These are phyloP conservation scores for Chaetops frenatus DNA, from an alignment of 2,113 vertebrate genomes.

Conservation along the genomic window DNA sequence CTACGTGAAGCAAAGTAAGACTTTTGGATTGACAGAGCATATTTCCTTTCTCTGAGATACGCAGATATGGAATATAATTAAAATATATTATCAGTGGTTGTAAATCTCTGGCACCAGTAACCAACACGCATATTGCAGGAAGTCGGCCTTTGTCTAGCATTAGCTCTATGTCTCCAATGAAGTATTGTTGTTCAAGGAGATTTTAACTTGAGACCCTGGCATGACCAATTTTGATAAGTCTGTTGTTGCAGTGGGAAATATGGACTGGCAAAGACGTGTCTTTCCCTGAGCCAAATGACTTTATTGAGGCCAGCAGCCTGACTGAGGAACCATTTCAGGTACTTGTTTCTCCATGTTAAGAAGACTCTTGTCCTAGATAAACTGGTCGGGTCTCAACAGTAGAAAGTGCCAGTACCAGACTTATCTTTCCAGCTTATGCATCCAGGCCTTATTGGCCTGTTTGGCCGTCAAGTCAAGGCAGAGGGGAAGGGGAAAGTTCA, in stretches of 20 bases:
- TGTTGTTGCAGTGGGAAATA: constrained; percentile 30
- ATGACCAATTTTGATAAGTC: constrained; percentile 47
- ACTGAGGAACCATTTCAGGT: neutral
- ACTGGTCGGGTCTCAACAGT: neutral
- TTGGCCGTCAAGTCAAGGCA: neutral
- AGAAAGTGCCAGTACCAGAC: neutral
- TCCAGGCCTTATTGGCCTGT: neutral
- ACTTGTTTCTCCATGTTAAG: neutral
- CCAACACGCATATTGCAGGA: constrained; percentile 23
- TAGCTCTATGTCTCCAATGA: constrained; percentile 22
- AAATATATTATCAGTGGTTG: constrained; percentile 55
- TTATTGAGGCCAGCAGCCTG: neutral
- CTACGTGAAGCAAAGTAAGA: neutral
- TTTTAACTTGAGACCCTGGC: constrained; percentile 33
- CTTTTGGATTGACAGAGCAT: constrained; percentile 19
- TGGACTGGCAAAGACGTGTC: neutral
- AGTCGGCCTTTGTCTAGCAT: constrained; percentile 38
- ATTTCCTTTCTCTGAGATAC: constrained; percentile 51
- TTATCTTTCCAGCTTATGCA: neutral
- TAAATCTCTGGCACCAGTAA: constrained; percentile 49
- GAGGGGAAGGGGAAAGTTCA: neutral
- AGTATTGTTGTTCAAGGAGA: constrained; percentile 33
- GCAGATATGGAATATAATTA: constrained; percentile 49
- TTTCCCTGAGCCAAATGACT: constrained; percentile 22
- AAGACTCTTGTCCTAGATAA: neutral